phyloP scores from a whole-genome alignment of 2,888 invertebrate species.

The Andrena marginata region DNA sequence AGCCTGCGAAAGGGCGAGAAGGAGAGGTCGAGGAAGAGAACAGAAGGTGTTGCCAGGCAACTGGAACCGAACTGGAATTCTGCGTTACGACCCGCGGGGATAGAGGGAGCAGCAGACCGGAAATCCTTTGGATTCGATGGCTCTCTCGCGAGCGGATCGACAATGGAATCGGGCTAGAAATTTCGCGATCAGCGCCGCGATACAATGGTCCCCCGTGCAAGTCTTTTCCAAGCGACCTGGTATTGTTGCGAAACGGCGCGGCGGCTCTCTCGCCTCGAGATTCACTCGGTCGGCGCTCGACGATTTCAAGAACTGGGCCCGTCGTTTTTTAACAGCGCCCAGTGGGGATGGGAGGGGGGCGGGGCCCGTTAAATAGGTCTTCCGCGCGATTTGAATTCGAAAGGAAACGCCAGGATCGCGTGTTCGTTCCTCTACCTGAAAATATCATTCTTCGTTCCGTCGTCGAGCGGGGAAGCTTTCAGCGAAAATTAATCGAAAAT shows the following conservation, averaged over 20 bases:
- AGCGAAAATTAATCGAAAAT: neutral
- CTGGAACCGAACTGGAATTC: constrained; percentile 78
- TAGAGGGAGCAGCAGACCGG: constrained; percentile 69
- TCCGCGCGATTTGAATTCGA: constrained; percentile 44
- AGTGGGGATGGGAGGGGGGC: constrained; percentile 22
- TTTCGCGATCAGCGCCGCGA: constrained; percentile 61
- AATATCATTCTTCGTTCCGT: neutral
- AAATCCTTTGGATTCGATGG: constrained; percentile 73
- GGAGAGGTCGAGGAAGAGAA: constrained; percentile 31
- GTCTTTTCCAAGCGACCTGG: constrained; percentile 30
- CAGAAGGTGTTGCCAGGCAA: constrained; percentile 69
- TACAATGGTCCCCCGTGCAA: constrained; percentile 52
- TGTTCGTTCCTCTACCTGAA: neutral
- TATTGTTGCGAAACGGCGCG: constrained; percentile 61
- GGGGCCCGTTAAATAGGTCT: constrained; percentile 54
- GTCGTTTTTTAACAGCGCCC: constrained; percentile 30
- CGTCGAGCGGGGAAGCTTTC: neutral
- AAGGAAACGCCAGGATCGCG: constrained; percentile 9
- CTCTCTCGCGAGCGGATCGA: constrained; percentile 62
- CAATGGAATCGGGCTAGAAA: constrained; percentile 72
- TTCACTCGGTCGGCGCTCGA: constrained; percentile 57
- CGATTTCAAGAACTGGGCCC: constrained; percentile 61
- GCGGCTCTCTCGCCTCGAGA: constrained; percentile 33
- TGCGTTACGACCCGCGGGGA: constrained; percentile 64
- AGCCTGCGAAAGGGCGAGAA: constrained; percentile 26